Percentiles rank a stretch among this genome's conserved stretches.
phyloP scores from a whole-genome alignment of 2,797 vertebrate genomes.

The Coranthus polyacanthus region DNA sequence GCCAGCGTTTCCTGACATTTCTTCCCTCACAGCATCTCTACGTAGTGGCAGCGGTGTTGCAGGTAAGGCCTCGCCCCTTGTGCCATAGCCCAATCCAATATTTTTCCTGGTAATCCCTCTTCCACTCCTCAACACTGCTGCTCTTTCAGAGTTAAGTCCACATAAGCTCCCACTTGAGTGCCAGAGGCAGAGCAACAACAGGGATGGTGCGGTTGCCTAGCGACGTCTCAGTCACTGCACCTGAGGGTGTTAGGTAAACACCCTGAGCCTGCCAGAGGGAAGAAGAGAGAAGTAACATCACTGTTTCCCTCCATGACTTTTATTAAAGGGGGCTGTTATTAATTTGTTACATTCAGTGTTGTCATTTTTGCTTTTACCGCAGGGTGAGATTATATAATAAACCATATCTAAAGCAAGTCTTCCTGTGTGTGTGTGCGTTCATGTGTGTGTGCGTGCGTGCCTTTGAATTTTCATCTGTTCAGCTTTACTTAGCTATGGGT shows the following conservation, averaged over 20 bases:
- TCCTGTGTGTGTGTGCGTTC: slow-evolving; percentile 12
- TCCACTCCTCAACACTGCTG: slow-evolving; percentile 78
- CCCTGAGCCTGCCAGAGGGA: slow-evolving; percentile 72
- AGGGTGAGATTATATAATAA: slow-evolving; percentile 53
- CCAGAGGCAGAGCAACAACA: slow-evolving; percentile 76
- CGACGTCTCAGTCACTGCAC: slow-evolving; percentile 77
- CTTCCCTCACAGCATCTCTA: slow-evolving; percentile 15
- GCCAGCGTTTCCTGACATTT: slow-evolving; percentile 23
- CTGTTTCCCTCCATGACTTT: slow-evolving; percentile 50
- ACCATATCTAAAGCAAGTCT: slow-evolving; percentile 35
- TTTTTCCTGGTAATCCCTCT: slow-evolving; percentile 83
- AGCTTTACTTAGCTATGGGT: slow-evolving; percentile 17
- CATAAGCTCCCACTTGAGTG: slow-evolving; percentile 85
- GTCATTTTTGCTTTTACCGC: slow-evolving; percentile 42
- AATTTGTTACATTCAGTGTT: slow-evolving; percentile 62
- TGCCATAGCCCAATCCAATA: slow-evolving; percentile 78
- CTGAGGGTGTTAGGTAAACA: slow-evolving; percentile 84
- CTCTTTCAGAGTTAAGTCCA: slow-evolving; percentile 84
- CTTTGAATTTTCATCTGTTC: background rate
- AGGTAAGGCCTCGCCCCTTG: slow-evolving; percentile 65
- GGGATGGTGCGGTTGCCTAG: slow-evolving; percentile 83
- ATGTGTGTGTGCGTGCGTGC: slow-evolving; percentile 2
- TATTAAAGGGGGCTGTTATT: slow-evolving; percentile 58
- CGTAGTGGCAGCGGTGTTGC: slow-evolving; percentile 40
- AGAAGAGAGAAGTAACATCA: slow-evolving; percentile 60